Percentiles rank a stretch among this genome's conserved stretches.
Conservation (phyloP, 2,113 vertebrate species). For the Entelurus aequoreus region DNA sequence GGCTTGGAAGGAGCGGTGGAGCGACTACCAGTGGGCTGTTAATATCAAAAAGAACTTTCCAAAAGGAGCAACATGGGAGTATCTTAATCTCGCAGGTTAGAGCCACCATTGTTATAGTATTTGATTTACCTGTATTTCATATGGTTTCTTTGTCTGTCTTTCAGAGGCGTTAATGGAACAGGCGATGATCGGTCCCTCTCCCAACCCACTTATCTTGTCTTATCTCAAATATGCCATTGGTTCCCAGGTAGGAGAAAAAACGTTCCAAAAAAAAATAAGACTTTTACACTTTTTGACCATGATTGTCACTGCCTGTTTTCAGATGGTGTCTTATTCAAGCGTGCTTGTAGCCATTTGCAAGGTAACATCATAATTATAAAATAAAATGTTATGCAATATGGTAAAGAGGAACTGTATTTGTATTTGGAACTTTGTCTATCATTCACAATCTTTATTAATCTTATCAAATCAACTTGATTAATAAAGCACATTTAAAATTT, state of each 20-base stretch:
- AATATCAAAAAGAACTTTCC: conserved; percentile 97
- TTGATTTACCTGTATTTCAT: not conserved
- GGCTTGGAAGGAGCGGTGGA: conserved; percentile 97
- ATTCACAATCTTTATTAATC: too few species aligned
- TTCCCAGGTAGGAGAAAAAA: conserved; percentile 82
- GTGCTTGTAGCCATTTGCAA: conserved; percentile 92
- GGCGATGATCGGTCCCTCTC: conserved; percentile 94
- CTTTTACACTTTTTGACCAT: not conserved
- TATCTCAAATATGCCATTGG: conserved; percentile 97
- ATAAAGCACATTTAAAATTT: too few species aligned
- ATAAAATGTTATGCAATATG: not conserved
- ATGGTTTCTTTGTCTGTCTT: conserved; percentile 27
- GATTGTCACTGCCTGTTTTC: conserved; percentile 7
- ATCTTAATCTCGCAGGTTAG: conserved; percentile 90
- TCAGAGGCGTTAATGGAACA: conserved; percentile 94
- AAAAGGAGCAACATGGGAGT: conserved; percentile 93
- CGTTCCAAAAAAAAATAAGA: not conserved
- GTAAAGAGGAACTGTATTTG: not conserved
- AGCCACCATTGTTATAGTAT: not conserved
- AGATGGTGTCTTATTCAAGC: conserved; percentile 98
- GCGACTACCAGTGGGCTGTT: conserved; percentile 94
- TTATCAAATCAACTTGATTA: too few species aligned
- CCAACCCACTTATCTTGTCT: conserved; percentile 94
- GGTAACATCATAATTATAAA: conserved; percentile 63
- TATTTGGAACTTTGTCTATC: too few species aligned